Evolutionary conservation across 2,888 invertebrate species (phyloP), one percentile per base, ranked within the genome.

Genomic region (Formica aserva): DNA sequence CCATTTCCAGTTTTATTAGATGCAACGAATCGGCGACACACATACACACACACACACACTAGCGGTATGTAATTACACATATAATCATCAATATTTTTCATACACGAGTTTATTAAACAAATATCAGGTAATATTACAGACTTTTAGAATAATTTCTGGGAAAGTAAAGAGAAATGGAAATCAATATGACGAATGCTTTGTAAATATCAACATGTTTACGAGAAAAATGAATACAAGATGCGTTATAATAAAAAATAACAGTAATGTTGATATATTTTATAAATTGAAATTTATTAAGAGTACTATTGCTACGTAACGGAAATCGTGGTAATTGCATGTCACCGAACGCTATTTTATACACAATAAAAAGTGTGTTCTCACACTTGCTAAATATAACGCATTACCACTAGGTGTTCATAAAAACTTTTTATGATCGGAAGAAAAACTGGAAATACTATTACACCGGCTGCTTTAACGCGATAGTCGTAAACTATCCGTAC

Each of bases 1-100:
- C 32, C 26, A 75, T 76, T 76, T 76, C 52, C 35, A 48, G 69
- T 62, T 65, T 67, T 77, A 78, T 83, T 66, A 71, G 65, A 82
- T 69, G 80, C 80, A 52, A 48, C 67, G 55, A 8, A 6, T 74
- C n/a, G 62, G 3, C 41, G 66, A 52, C 8, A 26, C 22, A 6
- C 60, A 41, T 11, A 45, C 45, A 45, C 45, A 22, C 22, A 22
- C 22, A 6, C 6, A 6, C 1, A 55, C 13, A 6, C 1, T 66
- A 65, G 15, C 11, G 38, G n/a, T 35, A 35, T 38, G 15, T 22
- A 22, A 22, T 29, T 26, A 41, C 66, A 52, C 38, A 48, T 32
- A 15, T 67, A 57, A 77, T 77, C 55, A 57, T 29, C 15, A 9
- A 22, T 38, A 29, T 15, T 52, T 77, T n/a, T 38, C 38, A n/a